A percentile compares a stretch with the other conserved stretches of the same genome.
phyloP scores from a whole-genome alignment of 2,888 invertebrate species.

The Drosophila quinaria region DNA sequence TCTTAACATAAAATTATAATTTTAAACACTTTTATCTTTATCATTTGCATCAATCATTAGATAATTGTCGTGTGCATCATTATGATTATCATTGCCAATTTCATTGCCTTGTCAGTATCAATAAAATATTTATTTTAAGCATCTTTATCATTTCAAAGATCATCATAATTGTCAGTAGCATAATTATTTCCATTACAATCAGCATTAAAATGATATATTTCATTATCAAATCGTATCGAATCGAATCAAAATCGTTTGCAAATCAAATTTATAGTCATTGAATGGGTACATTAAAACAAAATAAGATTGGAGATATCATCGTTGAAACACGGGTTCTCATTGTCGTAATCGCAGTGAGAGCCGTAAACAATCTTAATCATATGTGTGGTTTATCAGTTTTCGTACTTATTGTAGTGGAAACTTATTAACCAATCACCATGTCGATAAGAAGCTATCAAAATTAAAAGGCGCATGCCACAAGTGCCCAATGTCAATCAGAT shows the following conservation, averaged over 20 bases:
- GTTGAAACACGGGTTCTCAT: not conserved
- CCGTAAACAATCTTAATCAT: conserved; percentile 45
- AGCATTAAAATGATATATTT: not conserved
- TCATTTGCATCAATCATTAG: too few relatives aligned
- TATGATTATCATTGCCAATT: too few relatives aligned
- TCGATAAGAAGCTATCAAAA: conserved; percentile 25
- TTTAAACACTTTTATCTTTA: too few relatives aligned
- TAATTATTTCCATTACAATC: not conserved
- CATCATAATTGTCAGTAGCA: not conserved
- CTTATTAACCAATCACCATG: conserved; percentile 3
- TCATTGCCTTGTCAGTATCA: too few relatives aligned
- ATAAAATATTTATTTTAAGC: too few relatives aligned
- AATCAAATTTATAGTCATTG: not conserved
- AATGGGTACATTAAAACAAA: conserved; percentile 1
- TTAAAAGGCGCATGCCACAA: conserved; percentile 18
- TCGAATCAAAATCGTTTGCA: conserved; percentile 7
- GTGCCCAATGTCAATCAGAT: conserved; percentile 16
- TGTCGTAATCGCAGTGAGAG: conserved; percentile 21
- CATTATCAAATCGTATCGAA: not conserved
- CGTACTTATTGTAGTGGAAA: conserved; percentile 6
- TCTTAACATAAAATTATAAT: too few relatives aligned
- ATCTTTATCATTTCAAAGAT: not conserved
- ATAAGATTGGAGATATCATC: conserved; percentile 23
- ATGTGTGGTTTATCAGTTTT: conserved; percentile 23
- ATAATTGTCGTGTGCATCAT: too few relatives aligned